phyloP scores from a whole-genome alignment of 2,113 vertebrate genomes.

The Cebus imitator region DNA sequence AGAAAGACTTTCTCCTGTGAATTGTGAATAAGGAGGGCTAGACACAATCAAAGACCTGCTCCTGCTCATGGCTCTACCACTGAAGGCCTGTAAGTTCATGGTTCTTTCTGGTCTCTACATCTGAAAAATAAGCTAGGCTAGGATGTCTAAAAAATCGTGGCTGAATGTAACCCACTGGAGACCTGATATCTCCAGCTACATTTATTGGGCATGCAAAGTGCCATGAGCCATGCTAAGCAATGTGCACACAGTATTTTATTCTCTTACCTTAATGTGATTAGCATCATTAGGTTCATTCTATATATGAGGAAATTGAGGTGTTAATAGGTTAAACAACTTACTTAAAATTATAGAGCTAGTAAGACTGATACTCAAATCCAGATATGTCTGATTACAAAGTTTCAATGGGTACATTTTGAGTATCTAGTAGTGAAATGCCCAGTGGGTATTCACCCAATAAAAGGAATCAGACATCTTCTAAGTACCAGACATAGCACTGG shows the following conservation, averaged over 20 bases:
- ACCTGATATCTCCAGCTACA: neutral
- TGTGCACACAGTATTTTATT: neutral
- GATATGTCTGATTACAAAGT: neutral
- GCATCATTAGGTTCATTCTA: neutral
- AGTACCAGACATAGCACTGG: neutral
- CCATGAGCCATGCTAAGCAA: neutral
- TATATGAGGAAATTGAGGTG: neutral
- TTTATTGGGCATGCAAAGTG: neutral
- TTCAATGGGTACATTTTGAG: neutral
- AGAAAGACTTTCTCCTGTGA: neutral
- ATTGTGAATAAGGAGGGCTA: neutral
- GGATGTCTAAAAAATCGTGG: neutral
- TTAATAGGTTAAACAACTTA: neutral
- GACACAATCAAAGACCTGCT: neutral
- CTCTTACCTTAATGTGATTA: neutral
- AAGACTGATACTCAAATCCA: neutral
- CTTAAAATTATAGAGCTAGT: neutral
- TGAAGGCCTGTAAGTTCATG: neutral
- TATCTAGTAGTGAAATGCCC: neutral
- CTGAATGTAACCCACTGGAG: neutral
- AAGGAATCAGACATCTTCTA: neutral
- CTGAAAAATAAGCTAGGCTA: slow-evolving; percentile 4
- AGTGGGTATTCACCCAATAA: neutral
- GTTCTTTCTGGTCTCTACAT: neutral
- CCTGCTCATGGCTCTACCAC: neutral